Percentiles rank a stretch among this genome's conserved stretches.
These are phyloP conservation scores for Platypus cylindrus DNA, from an alignment of 2,888 invertebrate genomes.

Conservation along the genomic window DNA sequence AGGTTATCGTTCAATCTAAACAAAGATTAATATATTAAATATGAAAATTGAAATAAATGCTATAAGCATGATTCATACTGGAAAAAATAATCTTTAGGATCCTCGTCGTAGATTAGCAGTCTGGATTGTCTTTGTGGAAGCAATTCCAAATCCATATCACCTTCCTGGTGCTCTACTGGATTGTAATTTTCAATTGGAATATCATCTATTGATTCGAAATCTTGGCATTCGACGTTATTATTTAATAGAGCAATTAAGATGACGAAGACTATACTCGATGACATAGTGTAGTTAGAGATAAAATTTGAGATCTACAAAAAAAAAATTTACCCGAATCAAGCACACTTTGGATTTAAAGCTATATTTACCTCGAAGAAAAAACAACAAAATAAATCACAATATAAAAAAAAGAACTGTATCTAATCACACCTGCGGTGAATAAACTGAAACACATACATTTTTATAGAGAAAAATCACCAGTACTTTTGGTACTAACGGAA, in stretches of 20 bases:
- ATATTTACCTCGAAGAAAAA: too few species aligned
- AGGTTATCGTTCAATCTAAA: background rate
- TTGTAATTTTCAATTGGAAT: slow-evolving; percentile 21
- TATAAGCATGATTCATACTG: too few species aligned
- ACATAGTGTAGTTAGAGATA: too few species aligned
- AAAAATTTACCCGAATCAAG: too few species aligned
- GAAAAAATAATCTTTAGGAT: slow-evolving; percentile 19
- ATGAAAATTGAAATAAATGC: background rate
- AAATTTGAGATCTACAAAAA: too few species aligned
- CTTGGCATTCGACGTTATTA: too few species aligned
- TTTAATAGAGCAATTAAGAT: too few species aligned
- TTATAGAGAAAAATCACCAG: slow-evolving; percentile 15
- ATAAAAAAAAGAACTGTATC: too few species aligned
- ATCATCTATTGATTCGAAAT: slow-evolving; percentile 19
- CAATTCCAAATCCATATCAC: slow-evolving; percentile 21
- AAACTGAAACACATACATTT: slow-evolving; percentile 8
- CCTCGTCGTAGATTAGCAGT: slow-evolving; percentile 12
- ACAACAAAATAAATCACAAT: too few species aligned
- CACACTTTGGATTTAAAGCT: too few species aligned
- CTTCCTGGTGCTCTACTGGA: slow-evolving; percentile 19
- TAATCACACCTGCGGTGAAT: slow-evolving; percentile 6
- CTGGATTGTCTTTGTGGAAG: slow-evolving; percentile 19
- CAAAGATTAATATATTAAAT: slow-evolving; percentile 1
- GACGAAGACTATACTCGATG: too few species aligned
- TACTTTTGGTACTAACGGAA: slow-evolving; percentile 15